phyloP scores from a whole-genome alignment of 2,888 invertebrate species.

The Eugnorisma glareosa region DNA sequence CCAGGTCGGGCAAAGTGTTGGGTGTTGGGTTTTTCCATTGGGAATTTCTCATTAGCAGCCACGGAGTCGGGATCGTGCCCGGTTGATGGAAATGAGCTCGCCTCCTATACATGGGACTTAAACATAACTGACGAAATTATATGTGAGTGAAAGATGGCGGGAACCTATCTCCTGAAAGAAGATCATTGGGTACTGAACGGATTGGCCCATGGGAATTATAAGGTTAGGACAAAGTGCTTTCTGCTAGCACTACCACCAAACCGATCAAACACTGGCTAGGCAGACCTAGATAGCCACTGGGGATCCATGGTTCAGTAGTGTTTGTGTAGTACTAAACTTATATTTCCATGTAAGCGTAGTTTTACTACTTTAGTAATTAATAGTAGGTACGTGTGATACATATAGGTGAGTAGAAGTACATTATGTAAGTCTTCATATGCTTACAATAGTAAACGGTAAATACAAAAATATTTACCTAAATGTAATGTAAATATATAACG shows the following conservation, averaged over 20 bases:
- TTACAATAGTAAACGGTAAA: background rate
- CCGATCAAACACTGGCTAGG: too few relatives aligned
- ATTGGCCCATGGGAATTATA: too few relatives aligned
- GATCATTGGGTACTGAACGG: too few relatives aligned
- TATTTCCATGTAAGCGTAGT: background rate
- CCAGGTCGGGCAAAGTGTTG: background rate
- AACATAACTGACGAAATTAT: background rate
- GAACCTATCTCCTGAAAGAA: too few relatives aligned
- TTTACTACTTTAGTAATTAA: background rate
- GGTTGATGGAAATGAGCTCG: background rate
- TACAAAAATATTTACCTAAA: slow-evolving; percentile 13
- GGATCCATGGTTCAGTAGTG: too few relatives aligned
- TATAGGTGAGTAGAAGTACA: background rate
- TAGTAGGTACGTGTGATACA: background rate
- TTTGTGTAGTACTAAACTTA: background rate
- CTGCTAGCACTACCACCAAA: too few relatives aligned
- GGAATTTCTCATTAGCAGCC: background rate
- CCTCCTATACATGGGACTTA: background rate
- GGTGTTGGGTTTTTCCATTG: background rate
- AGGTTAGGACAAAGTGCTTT: too few relatives aligned
- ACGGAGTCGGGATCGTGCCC: background rate
- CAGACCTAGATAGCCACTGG: too few relatives aligned
- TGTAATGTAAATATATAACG: slow-evolving; percentile 8
- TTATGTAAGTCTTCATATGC: background rate
- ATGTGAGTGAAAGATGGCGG: background rate